Conservation (phyloP, 2,888 invertebrate genomes). For the Bembecia ichneumoniformis region DNA sequence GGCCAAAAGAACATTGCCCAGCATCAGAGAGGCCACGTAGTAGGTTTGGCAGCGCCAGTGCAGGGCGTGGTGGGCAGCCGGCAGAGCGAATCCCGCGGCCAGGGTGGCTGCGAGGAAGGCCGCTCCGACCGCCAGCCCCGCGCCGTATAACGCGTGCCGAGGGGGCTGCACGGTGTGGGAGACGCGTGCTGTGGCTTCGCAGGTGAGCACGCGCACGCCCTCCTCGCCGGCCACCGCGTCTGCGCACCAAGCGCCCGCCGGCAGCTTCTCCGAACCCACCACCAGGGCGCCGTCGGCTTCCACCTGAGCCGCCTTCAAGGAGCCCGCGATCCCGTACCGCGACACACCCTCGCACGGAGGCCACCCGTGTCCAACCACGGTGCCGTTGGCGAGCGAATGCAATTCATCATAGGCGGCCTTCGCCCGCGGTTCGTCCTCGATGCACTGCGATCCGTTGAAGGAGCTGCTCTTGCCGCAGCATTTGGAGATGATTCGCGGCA, state of each 20-base stretch:
- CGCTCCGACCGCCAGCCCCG: constrained; percentile 84
- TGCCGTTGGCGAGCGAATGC: constrained; percentile 34
- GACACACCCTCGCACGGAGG: constrained; percentile 64
- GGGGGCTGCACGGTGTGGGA: constrained; percentile 17
- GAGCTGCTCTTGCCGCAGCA: constrained; percentile 79
- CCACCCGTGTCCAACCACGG: constrained; percentile 62
- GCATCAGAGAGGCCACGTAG: constrained; percentile 86
- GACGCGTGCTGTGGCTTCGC: constrained; percentile 65
- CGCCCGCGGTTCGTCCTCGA: constrained; percentile 41
- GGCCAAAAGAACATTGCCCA: constrained; percentile 85
- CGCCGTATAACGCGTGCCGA: constrained; percentile 81
- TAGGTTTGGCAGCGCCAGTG: constrained; percentile 92
- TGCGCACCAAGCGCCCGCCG: constrained; percentile 57
- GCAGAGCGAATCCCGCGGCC: constrained; percentile 83
- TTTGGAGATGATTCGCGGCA: constrained; percentile 62
- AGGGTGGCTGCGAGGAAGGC: constrained; percentile 86
- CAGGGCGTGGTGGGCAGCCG: constrained; percentile 86
- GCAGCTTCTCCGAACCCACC: constrained; percentile 41
- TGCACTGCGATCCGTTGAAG: constrained; percentile 69
- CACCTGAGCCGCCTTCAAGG: constrained; percentile 63
- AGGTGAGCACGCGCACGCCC: constrained; percentile 36
- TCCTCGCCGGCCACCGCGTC: constrained; percentile 60
- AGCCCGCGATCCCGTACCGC: constrained; percentile 73
- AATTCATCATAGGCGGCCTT: constrained; percentile 42
- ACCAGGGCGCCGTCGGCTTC: constrained; percentile 68